Conservation (phyloP, 2,888 invertebrate genomes). For the Xanthia togata region DNA sequence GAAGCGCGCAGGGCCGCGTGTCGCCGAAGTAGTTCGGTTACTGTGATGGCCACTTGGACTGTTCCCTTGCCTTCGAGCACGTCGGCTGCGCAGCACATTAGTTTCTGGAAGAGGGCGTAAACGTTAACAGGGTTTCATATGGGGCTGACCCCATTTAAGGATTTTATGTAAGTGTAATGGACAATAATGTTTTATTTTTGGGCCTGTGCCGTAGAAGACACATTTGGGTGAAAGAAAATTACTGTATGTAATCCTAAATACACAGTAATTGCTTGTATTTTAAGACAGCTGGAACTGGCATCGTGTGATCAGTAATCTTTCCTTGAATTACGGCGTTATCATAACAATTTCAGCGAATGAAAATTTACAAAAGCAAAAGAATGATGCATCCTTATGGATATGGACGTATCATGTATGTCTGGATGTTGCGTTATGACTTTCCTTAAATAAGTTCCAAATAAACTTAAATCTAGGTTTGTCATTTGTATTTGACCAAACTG, state of each 20-base stretch:
- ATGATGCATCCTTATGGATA: not conserved
- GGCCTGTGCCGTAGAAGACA: no score
- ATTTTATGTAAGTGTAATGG: no score
- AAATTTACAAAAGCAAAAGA: not conserved
- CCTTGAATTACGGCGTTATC: not conserved
- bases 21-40: constrained; percentile 94
- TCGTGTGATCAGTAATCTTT: no score
- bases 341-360: not conserved
- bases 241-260: no score
- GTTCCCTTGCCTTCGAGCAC: constrained; percentile 97
- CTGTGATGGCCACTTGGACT: constrained; percentile 96
- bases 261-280: not conserved
- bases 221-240: not conserved
- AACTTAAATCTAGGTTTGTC: no score
- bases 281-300: not conserved
- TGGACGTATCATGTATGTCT: not conserved
- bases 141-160: no score
- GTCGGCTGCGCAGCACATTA: constrained; percentile 97
- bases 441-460: not conserved
- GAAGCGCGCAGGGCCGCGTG: constrained; percentile 72
- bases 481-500: not conserved
- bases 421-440: not conserved
- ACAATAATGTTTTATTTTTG: no score
- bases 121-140: no score
- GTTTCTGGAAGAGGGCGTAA: constrained; percentile 92